Evolutionary conservation across 2,113 vertebrate species (phyloP).

Genomic region (Caloenas nicobarica): DNA sequence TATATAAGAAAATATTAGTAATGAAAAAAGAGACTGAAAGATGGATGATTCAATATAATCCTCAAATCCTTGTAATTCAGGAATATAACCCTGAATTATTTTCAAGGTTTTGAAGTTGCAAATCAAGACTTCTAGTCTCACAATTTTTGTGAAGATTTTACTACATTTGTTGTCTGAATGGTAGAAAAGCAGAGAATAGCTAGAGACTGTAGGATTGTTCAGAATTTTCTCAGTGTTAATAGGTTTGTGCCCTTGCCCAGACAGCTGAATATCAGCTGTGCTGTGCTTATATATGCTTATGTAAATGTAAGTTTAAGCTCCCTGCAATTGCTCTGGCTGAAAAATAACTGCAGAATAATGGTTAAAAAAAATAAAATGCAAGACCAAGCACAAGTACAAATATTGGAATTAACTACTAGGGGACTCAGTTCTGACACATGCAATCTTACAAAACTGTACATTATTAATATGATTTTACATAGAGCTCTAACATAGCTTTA

Average conservation of each 20-base stretch:
- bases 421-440: background rate
- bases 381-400: background rate
- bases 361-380: background rate
- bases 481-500: background rate
- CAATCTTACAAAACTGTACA: background rate
- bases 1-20: background rate
- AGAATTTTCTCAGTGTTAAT: background rate
- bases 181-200: background rate
- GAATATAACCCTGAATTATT: background rate
- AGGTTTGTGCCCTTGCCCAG: background rate
- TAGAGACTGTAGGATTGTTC: background rate
- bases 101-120: background rate
- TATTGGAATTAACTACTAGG: background rate
- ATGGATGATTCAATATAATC: background rate
- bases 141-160: background rate
- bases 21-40: background rate
- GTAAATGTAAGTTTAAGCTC: background rate
- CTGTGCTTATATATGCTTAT: background rate
- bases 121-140: background rate
- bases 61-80: background rate
- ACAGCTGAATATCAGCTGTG: background rate
- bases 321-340: background rate
- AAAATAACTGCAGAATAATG: background rate
- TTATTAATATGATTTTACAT: background rate
- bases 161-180: background rate